Evolutionary conservation across 2,888 invertebrate genomes (phyloP).

Genomic region (Machimus rusticus): DNA sequence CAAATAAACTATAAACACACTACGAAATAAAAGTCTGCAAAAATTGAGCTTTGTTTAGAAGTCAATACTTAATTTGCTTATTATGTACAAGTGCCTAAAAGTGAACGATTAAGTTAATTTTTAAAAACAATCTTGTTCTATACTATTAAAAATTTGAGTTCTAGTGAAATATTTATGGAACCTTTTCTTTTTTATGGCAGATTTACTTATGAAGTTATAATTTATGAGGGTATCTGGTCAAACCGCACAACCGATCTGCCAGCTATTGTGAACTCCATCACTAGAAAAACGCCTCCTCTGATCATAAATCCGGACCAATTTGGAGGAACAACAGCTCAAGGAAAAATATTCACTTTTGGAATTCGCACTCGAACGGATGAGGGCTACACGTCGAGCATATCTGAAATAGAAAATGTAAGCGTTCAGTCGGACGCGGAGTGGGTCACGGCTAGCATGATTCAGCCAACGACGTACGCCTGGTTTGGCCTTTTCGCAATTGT

Average conservation of each 20-base stretch:
- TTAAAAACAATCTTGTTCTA: too few relatives aligned
- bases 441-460: slow-evolving; percentile 46
- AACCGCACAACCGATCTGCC: slow-evolving; percentile 64
- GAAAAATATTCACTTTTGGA: slow-evolving; percentile 69
- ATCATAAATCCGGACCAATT: slow-evolving; percentile 53
- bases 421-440: slow-evolving; percentile 50
- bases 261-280: slow-evolving; percentile 57
- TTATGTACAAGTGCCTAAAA: too few relatives aligned
- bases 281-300: slow-evolving; percentile 65
- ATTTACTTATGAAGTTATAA: slow-evolving; percentile 71
- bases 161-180: neutral
- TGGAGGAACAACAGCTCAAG: slow-evolving; percentile 65
- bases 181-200: slow-evolving; percentile 51
- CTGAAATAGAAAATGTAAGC: slow-evolving; percentile 52
- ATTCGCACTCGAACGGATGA: slow-evolving; percentile 68
- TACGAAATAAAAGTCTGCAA: too few relatives aligned
- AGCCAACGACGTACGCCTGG: slow-evolving; percentile 53
- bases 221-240: slow-evolving; percentile 67
- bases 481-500: slow-evolving; percentile 69
- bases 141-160: too few relatives aligned
- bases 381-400: slow-evolving; percentile 51
- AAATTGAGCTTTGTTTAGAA: too few relatives aligned
- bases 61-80: too few relatives aligned
- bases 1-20: too few relatives aligned
- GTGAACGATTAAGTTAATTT: too few relatives aligned